Percentiles rank a stretch among this genome's conserved stretches.
These are phyloP conservation scores for Prunella himalayana DNA, from an alignment of 2,113 vertebrate species.

Conservation along the genomic window DNA sequence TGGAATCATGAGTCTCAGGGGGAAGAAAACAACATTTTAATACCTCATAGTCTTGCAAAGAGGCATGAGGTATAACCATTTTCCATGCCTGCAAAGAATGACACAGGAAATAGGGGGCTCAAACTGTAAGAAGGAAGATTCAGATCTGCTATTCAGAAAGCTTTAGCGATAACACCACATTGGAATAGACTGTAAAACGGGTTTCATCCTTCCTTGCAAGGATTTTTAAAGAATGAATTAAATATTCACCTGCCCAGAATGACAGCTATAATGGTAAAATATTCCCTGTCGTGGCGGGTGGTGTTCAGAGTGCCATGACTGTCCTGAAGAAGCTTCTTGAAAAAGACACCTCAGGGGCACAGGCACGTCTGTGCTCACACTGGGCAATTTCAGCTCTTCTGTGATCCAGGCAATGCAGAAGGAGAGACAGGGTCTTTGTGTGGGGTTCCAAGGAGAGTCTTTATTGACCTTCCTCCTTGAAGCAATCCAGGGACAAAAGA, in stretches of 20 bases:
- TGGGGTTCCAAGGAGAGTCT: neutral
- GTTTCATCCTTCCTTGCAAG: neutral
- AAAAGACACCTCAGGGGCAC: neutral
- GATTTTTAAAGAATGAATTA: neutral
- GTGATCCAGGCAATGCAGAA: neutral
- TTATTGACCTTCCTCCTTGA: neutral
- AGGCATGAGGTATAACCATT: neutral
- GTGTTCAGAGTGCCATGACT: neutral
- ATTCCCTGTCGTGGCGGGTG: fast-evolving
- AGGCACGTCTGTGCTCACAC: neutral
- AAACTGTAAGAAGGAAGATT: neutral
- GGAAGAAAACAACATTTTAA: neutral
- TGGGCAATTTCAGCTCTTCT: neutral
- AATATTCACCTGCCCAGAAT: neutral
- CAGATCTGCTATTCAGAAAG: neutral
- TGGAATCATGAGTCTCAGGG: neutral
- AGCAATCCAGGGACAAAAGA: neutral
- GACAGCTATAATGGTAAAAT: neutral
- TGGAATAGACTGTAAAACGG: neutral
- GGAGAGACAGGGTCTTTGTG: neutral
- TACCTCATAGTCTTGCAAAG: neutral
- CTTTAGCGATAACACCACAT: fast-evolving
- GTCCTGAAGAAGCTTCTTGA: neutral
- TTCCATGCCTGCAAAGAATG: neutral
- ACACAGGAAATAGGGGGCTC: neutral